A percentile compares a stretch with the other conserved stretches of the same genome.
phyloP scores from a whole-genome alignment of 2,888 invertebrate genomes.

The Empis stercorea region DNA sequence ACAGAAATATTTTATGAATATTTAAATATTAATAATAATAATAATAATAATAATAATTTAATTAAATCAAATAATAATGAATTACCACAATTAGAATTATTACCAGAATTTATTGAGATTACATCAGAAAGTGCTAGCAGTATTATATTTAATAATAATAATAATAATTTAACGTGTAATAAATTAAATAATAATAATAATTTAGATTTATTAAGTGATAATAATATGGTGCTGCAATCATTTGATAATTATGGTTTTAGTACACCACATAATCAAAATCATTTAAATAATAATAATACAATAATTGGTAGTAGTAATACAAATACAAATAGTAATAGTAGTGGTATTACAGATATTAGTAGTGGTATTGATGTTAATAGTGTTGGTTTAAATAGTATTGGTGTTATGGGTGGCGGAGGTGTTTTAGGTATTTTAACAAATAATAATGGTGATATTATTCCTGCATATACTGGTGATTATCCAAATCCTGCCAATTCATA shows the following conservation, averaged over 20 bases:
- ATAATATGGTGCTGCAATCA: slow-evolving; percentile 32
- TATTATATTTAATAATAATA: not conserved
- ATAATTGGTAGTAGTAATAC: not conserved
- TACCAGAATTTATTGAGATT: not conserved
- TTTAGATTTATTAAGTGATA: not conserved
- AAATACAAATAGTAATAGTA: slow-evolving; percentile 6
- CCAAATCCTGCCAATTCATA: slow-evolving; percentile 22
- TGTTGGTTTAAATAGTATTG: slow-evolving; percentile 10
- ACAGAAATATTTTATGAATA: not conserved
- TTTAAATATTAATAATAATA: too few species aligned
- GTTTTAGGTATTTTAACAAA: slow-evolving; percentile 30
- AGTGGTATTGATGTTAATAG: slow-evolving; percentile 5
- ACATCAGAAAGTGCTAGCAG: not conserved
- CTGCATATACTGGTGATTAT: slow-evolving; percentile 31
- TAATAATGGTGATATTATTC: slow-evolving; percentile 16
- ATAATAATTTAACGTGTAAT: not conserved
- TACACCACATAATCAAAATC: not conserved
- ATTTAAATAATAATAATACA: not conserved
- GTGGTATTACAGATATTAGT: slow-evolving; percentile 17
- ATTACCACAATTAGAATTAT: not conserved
- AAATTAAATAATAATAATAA: not conserved
- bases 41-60: not conserved
- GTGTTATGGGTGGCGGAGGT: slow-evolving; percentile 26
- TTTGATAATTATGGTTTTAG: slow-evolving; percentile 32
- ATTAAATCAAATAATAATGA: not conserved